Conservation (phyloP, 2,888 invertebrate genomes). For the Graphium colonna region DNA sequence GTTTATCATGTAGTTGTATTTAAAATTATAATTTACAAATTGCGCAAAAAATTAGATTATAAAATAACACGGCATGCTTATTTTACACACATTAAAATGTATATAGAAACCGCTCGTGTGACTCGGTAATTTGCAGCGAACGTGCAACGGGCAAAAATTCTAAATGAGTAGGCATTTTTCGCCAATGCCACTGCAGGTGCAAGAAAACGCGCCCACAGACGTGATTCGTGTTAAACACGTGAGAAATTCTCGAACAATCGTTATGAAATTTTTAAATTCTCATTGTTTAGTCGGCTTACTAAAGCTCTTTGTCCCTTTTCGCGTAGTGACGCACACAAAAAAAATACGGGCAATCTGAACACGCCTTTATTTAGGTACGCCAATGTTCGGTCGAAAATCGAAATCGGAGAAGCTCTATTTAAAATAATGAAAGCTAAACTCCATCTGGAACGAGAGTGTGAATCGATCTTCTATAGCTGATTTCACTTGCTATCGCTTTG, state of each 20-base stretch:
- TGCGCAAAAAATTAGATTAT: no score
- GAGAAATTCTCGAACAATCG: constrained; percentile 63
- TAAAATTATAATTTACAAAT: no score
- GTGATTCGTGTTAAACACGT: constrained; percentile 42
- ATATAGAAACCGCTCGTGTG: neutral
- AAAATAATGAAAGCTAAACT: neutral
- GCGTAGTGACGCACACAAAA: constrained; percentile 40
- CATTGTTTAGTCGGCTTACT: constrained; percentile 59
- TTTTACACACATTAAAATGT: neutral
- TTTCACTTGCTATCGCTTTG: no score
- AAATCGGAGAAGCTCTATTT: neutral
- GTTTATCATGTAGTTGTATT: no score
- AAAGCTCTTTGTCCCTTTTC: constrained; percentile 53
- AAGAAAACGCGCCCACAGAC: constrained; percentile 31
- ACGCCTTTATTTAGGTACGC: neutral
- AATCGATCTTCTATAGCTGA: neutral
- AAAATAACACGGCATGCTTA: no score
- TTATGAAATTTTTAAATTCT: constrained; percentile 60
- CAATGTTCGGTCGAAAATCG: neutral
- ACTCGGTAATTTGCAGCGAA: constrained; percentile 9
- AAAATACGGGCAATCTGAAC: constrained; percentile 18
- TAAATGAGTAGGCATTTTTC: constrained; percentile 20
- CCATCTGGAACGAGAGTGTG: neutral
- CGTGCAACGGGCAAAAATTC: constrained; percentile 20
- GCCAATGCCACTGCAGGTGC: constrained; percentile 40